Conservation (phyloP, 2,888 invertebrate genomes). For the Parascotia fuliginaria region DNA sequence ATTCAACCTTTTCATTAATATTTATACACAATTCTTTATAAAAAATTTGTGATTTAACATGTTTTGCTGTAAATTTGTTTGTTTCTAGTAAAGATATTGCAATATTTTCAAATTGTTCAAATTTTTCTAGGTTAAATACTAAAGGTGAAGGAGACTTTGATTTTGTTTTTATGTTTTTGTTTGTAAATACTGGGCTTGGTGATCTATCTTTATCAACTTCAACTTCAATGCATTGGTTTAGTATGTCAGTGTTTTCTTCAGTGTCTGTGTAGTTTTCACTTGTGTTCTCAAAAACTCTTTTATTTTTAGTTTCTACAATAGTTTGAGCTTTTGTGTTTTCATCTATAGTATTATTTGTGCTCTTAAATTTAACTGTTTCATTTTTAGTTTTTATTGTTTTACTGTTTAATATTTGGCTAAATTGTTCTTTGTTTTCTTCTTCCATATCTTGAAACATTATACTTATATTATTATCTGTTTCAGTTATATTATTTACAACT, state of each 20-base stretch:
- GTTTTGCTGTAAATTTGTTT: slow-evolving; percentile 53
- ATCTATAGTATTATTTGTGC: slow-evolving; percentile 1
- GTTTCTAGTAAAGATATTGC: slow-evolving; percentile 59
- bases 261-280: slow-evolving; percentile 3
- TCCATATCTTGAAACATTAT: background rate
- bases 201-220: slow-evolving; percentile 24
- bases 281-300: too few relatives aligned
- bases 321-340: too few relatives aligned
- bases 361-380: background rate
- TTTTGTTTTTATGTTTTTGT: slow-evolving; percentile 37
- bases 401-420: slow-evolving; percentile 8
- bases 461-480: background rate
- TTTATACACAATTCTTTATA: slow-evolving; percentile 56
- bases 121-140: slow-evolving; percentile 60
- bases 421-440: background rate
- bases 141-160: slow-evolving; percentile 48
- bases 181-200: slow-evolving; percentile 59
- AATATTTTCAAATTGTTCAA: slow-evolving; percentile 71
- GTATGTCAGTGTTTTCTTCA: slow-evolving; percentile 8
- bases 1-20: slow-evolving; percentile 36
- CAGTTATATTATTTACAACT: background rate
- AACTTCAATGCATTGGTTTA: slow-evolving; percentile 16
- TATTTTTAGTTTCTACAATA: too few relatives aligned
- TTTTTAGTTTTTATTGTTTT: background rate
- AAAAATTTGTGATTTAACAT: slow-evolving; percentile 66